A percentile compares a stretch with the other conserved stretches of the same genome.
phyloP scores from a whole-genome alignment of 2,797 vertebrate species.

The Peromyscus eremicus region DNA sequence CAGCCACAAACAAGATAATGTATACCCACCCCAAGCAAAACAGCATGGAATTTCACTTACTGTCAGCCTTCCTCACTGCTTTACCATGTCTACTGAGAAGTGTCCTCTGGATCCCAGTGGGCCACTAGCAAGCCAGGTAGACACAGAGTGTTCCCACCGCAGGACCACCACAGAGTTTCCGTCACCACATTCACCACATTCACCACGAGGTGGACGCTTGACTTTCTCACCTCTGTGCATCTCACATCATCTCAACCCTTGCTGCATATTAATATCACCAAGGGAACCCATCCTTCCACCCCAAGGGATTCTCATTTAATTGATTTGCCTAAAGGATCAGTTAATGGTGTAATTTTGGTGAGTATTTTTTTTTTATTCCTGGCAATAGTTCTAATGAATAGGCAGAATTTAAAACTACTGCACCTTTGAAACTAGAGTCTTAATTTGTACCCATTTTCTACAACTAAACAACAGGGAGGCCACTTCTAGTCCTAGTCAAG shows the following conservation, averaged over 20 bases:
- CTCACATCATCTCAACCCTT: not conserved
- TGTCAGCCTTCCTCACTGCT: not conserved
- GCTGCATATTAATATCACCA: not conserved
- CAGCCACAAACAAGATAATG: not conserved
- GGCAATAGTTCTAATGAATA: constrained; percentile 1
- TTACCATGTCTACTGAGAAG: not conserved
- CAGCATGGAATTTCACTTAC: not conserved
- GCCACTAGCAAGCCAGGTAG: not conserved
- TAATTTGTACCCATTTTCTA: constrained; percentile 35
- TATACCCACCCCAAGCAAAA: not conserved
- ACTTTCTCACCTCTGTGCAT: not conserved
- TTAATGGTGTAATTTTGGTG: not conserved
- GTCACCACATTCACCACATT: not conserved
- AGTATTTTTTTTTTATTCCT: not conserved
- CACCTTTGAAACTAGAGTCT: constrained; percentile 27
- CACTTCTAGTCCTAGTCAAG: not conserved
- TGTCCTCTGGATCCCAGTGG: not conserved
- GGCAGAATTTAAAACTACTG: constrained; percentile 7
- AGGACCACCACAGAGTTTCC: not conserved
- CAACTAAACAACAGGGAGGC: not conserved
- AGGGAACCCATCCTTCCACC: not conserved
- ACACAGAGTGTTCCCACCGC: not conserved
- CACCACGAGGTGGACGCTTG: not conserved
- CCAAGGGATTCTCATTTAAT: constrained; percentile 56
- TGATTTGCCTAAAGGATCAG: not conserved